phyloP scores from a whole-genome alignment of 2,113 vertebrate species.

The Phylloscopus trochilus region DNA sequence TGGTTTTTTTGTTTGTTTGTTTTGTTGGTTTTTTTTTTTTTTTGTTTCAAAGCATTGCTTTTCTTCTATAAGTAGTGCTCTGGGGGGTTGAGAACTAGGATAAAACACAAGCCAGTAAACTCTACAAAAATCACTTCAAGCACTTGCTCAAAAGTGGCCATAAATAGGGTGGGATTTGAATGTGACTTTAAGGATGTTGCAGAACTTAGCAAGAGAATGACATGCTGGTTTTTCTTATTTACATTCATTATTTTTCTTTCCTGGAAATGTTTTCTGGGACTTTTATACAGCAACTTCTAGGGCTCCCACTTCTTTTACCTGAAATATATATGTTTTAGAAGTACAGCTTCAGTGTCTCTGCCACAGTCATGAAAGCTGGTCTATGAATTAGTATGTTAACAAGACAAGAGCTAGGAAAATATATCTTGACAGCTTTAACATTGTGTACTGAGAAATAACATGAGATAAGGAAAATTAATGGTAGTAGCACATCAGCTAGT shows the following conservation, averaged over 20 bases:
- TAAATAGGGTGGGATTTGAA: background rate
- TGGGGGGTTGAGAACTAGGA: background rate
- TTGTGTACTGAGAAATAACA: background rate
- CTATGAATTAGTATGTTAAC: slow-evolving; percentile 26
- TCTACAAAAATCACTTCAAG: background rate
- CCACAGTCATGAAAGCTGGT: background rate
- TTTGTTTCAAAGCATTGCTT: background rate
- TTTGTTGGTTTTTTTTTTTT: too few species aligned
- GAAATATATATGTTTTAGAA: background rate
- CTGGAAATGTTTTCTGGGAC: background rate
- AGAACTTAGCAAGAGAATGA: background rate
- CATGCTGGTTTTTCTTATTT: background rate
- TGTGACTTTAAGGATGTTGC: background rate
- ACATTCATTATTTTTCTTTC: background rate
- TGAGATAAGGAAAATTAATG: slow-evolving; percentile 45
- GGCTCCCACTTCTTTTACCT: background rate
- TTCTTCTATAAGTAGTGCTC: background rate
- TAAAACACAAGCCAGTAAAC: background rate
- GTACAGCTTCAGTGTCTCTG: background rate
- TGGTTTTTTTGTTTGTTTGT: too few species aligned
- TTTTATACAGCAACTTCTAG: background rate
- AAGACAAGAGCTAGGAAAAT: background rate
- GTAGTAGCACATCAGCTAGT: slow-evolving; percentile 1
- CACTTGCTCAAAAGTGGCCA: background rate
- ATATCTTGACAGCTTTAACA: slow-evolving; percentile 4